These are phyloP conservation scores for Chloromyia formosa DNA, from an alignment of 2,888 invertebrate genomes.

Conservation along the genomic window DNA sequence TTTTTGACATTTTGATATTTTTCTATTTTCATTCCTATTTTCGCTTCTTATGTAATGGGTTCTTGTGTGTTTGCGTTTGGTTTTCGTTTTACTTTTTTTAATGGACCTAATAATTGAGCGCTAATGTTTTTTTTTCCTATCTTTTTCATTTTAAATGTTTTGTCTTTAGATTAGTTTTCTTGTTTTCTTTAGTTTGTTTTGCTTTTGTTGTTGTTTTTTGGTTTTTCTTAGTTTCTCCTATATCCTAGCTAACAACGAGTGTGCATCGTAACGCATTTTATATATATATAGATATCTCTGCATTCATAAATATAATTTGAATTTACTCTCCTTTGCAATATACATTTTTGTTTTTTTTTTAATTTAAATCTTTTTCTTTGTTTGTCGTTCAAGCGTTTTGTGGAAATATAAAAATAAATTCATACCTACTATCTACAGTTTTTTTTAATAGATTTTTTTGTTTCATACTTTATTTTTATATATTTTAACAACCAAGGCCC, in stretches of 20 bases:
- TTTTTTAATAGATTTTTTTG: neutral
- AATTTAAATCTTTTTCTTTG: neutral
- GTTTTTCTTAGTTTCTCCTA: neutral
- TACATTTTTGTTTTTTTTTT: neutral
- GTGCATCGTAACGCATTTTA: slow-evolving; percentile 15
- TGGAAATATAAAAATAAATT: slow-evolving; percentile 32
- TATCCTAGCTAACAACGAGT: slow-evolving; percentile 28
- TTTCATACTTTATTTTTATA: neutral
- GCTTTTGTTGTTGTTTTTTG: too few species aligned
- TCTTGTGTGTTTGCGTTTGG: too few species aligned
- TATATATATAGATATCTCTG: neutral
- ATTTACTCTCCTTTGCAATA: neutral
- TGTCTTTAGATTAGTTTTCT: too few species aligned
- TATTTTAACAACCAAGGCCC: too few species aligned
- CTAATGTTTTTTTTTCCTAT: neutral
- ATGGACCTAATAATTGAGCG: slow-evolving; percentile 27
- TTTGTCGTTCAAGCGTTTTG: slow-evolving; percentile 13
- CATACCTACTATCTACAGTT: slow-evolving; percentile 27
- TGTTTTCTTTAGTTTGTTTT: too few species aligned
- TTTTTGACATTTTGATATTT: too few species aligned
- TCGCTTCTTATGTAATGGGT: too few species aligned
- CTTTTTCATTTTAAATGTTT: too few species aligned
- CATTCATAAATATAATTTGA: too few species aligned
- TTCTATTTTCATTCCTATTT: too few species aligned
- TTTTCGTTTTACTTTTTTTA: neutral